A percentile compares a stretch with the other conserved stretches of the same genome.
Evolutionary conservation across 30 jellyfish, hydroid and myxozoan species (phyloP).

Genomic region (Chrysaora quinquecirrha): DNA sequence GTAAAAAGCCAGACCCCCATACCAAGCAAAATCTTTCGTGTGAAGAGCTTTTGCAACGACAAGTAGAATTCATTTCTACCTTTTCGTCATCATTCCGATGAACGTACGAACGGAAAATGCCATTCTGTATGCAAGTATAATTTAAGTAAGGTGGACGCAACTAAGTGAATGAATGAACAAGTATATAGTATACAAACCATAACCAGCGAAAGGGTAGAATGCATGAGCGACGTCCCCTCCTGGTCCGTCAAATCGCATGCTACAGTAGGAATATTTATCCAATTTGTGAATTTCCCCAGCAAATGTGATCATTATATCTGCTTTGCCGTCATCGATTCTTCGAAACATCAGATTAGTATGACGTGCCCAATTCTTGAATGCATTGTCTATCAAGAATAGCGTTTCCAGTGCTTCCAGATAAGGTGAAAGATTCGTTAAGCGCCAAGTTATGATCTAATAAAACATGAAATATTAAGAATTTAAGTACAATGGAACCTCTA

Average conservation of each 20-base stretch:
- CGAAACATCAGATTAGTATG: conserved; percentile 46
- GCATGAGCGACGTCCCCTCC: conserved; percentile 94
- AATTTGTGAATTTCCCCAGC: conserved; percentile 37
- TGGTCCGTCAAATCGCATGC: conserved; percentile 83
- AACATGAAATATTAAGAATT: too few species aligned
- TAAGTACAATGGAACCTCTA: not conserved
- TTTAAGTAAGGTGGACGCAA: too few species aligned
- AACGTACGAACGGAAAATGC: too few species aligned
- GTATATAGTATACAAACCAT: conserved; percentile 43
- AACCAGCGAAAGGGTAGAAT: conserved; percentile 55
- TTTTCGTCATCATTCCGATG: too few species aligned
- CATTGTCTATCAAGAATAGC: conserved; percentile 31
- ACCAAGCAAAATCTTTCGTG: too few species aligned
- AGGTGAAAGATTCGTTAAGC: conserved; percentile 62
- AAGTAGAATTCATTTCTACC: too few species aligned
- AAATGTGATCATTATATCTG: conserved; percentile 83
- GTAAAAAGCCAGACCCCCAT: too few species aligned
- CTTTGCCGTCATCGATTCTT: conserved; percentile 51
- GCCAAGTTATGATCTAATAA: conserved; percentile 71
- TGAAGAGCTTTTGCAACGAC: too few species aligned
- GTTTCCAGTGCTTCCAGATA: conserved; percentile 42
- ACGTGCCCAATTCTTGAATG: conserved; percentile 70
- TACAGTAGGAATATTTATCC: not conserved
- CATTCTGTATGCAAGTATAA: too few species aligned
- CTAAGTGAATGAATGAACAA: too few species aligned